Conservation (phyloP, 2,888 invertebrate species). For the Drosophila demipolita region DNA sequence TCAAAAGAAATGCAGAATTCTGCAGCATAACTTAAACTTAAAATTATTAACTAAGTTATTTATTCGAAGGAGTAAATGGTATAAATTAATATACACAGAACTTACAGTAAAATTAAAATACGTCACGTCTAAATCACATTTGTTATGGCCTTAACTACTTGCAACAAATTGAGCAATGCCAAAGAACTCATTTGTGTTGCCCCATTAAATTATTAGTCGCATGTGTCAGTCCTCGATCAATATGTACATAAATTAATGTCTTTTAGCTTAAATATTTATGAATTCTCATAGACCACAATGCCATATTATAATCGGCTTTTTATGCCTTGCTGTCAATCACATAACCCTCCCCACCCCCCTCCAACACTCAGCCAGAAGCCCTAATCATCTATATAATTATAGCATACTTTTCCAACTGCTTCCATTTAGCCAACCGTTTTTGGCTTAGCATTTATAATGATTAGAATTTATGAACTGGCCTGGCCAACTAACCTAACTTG, state of each 20-base stretch:
- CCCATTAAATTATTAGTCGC: slow-evolving; percentile 8
- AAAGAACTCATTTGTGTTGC: slow-evolving; percentile 3
- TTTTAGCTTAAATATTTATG: background rate
- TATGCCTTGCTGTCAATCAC: slow-evolving; percentile 17
- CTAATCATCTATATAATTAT: slow-evolving; percentile 34
- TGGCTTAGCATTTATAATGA: slow-evolving; percentile 70
- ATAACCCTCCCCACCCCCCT: background rate
- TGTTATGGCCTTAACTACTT: background rate
- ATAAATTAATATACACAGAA: background rate
- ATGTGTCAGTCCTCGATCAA: slow-evolving; percentile 15
- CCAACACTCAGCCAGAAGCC: background rate
- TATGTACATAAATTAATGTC: background rate
- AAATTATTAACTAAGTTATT: background rate
- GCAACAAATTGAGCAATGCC: background rate
- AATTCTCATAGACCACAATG: background rate
- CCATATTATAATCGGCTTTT: slow-evolving; percentile 19
- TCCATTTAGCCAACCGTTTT: slow-evolving; percentile 10
- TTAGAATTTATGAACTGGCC: slow-evolving; percentile 70
- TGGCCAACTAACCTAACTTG: slow-evolving; percentile 45
- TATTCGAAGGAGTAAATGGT: background rate
- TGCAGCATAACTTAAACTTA: background rate
- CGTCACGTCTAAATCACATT: background rate
- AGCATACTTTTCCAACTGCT: slow-evolving; percentile 17
- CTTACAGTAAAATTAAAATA: background rate
- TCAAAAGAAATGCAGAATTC: background rate